Base-by-base conservation (phyloP, 2,113 vertebrate genomes). In the Petromus typicus region DNA sequence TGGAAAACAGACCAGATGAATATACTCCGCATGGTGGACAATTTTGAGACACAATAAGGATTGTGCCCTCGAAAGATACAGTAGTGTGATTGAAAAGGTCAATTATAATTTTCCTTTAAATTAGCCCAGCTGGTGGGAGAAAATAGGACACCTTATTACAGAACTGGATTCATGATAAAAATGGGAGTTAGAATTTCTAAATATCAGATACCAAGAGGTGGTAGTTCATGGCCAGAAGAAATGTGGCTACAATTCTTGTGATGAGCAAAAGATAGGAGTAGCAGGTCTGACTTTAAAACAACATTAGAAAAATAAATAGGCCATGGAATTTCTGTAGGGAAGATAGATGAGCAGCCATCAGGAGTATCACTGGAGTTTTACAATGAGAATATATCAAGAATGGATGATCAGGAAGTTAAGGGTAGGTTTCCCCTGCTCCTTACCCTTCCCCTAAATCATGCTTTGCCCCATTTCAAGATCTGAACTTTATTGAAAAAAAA, bases 91-190 rank as follows among this genome's bases (percentile, higher is more conserved):
- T 85, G 64, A 89, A 30, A 57, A 84, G 9, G 37, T 86, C n/a
- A 89, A 56, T 3, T 13, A 61, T 40, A 45, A 61, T 30, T 84
- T 30, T 57, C 63, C 40, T 84, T 13, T 34, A 51, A 51, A 51
- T 3, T 22, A 48, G 32, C 17, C 43, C 25, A 79, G 4, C 7
- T 89, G 6, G 5, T 13, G 45, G 48, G 18, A 76, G 10, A 67
- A 17, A 5, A 27, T 20, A 89, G 40, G 25, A 45, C 22, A 75
- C 73, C 34, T 59, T 10, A 48, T n/a, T 87, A 45, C 4, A 79
- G 40, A 89, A 81, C 34, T 66, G n/a, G 14, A 82, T 86, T 91
- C 25, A 30, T 59, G 40, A 71, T 34, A 59, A 83, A 95, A 82
- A 66, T 37, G 32, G 1, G 7, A 84, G 40, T 64, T 1, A 95